phyloP scores from a whole-genome alignment of 2,113 vertebrate species.

The Sorex fumeus region DNA sequence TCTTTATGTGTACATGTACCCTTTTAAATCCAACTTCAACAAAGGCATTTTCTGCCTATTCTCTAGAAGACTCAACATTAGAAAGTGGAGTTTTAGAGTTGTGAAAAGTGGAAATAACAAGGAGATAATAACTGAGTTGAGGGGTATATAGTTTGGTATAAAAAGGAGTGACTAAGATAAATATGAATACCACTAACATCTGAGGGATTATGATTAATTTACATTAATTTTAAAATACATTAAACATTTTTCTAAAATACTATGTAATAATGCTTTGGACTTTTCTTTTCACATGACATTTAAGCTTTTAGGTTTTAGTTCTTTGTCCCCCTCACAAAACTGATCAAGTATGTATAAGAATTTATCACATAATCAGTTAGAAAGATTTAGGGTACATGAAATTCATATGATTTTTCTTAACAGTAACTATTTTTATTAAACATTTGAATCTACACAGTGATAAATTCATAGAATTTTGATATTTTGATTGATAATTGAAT shows the following conservation, averaged over 20 bases:
- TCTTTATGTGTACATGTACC: not conserved
- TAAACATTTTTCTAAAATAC: not conserved
- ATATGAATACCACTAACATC: not conserved
- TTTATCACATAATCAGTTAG: too few relatives aligned
- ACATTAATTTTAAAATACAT: slow-evolving; percentile 13
- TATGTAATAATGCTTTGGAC: not conserved
- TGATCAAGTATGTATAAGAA: too few relatives aligned
- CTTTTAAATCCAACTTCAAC: slow-evolving; percentile 52
- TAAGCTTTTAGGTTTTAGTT: too few relatives aligned
- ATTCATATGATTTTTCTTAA: too few relatives aligned
- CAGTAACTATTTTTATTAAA: too few relatives aligned
- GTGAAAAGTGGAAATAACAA: not conserved
- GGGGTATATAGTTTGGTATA: not conserved
- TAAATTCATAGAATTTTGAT: too few relatives aligned
- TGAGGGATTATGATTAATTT: not conserved
- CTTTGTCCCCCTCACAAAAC: too few relatives aligned
- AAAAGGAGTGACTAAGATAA: slow-evolving; percentile 5
- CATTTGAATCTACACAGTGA: too few relatives aligned
- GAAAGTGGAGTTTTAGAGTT: not conserved
- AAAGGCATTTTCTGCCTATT: not conserved
- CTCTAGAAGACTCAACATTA: not conserved
- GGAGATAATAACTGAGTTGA: not conserved
- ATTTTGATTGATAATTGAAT: too few relatives aligned
- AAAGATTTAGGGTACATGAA: too few relatives aligned
- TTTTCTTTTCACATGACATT: not conserved